phyloP scores from a whole-genome alignment of 2,797 vertebrate species.

The Microctenopoma lineatum region DNA sequence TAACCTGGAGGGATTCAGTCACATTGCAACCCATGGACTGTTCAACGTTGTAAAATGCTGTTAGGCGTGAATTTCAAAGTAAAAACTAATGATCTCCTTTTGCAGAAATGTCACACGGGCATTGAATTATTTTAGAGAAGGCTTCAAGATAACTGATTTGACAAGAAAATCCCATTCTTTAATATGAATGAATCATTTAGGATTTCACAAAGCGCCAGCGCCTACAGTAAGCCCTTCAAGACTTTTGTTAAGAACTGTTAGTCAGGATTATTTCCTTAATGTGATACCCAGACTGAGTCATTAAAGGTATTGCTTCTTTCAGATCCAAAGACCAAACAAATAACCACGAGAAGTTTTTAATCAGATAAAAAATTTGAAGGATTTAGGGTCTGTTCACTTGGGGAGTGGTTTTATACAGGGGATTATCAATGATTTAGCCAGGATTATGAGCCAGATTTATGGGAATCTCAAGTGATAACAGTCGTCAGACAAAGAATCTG shows the following conservation, averaged over 20 bases:
- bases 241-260: slow-evolving; percentile 2
- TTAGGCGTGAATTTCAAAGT: slow-evolving; percentile 4
- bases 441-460: slow-evolving; percentile 62
- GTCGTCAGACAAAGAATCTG: slow-evolving; percentile 48
- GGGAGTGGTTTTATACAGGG: slow-evolving; percentile 45
- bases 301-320: slow-evolving; percentile 8
- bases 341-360: slow-evolving; percentile 42
- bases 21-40: slow-evolving; percentile 2
- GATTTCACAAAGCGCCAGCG: neutral
- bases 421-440: slow-evolving; percentile 57
- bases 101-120: slow-evolving; percentile 16
- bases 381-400: slow-evolving; percentile 36
- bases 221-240: neutral
- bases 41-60: slow-evolving; percentile 1
- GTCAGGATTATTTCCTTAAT: slow-evolving; percentile 31
- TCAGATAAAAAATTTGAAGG: slow-evolving; percentile 35
- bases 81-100: slow-evolving; percentile 3
- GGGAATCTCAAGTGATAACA: slow-evolving; percentile 54
- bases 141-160: neutral
- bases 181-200: neutral
- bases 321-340: slow-evolving; percentile 12
- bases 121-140: neutral
- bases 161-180: neutral
- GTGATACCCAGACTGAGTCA: slow-evolving; percentile 8
- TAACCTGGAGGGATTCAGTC: slow-evolving; percentile 7